These are phyloP conservation scores for Platerodrilus igneus DNA, from an alignment of 2,888 invertebrate genomes.

Conservation along the genomic window DNA sequence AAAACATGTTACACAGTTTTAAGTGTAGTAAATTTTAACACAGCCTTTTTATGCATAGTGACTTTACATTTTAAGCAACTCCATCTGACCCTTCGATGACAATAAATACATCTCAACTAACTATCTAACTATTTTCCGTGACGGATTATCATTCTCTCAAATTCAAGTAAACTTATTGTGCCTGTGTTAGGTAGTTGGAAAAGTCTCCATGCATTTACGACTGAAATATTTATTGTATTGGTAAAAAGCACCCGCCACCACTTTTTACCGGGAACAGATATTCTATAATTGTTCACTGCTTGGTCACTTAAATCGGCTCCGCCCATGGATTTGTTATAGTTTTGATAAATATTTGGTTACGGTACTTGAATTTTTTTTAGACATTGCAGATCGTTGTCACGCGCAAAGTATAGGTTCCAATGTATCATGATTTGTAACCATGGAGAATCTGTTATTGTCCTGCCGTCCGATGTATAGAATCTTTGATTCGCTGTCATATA, in stretches of 20 bases:
- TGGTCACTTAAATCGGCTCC: slow-evolving; percentile 17
- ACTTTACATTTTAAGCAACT: no score
- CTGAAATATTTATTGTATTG: slow-evolving; percentile 14
- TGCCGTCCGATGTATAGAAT: slow-evolving; percentile 26
- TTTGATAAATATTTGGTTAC: slow-evolving; percentile 12
- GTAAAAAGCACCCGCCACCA: slow-evolving; percentile 17
- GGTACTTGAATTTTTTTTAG: slow-evolving; percentile 15
- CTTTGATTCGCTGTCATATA: slow-evolving; percentile 16
- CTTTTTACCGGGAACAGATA: slow-evolving; percentile 13
- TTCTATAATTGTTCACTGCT: slow-evolving; percentile 12
- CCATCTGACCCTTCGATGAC: no score
- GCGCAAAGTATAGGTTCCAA: slow-evolving; percentile 14
- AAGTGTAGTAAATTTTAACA: no score
- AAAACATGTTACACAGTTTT: no score
- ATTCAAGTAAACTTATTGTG: no score
- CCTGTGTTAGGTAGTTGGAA: no score
- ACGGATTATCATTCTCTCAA: no score
- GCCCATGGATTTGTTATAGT: slow-evolving; percentile 17
- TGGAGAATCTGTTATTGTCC: slow-evolving; percentile 26
- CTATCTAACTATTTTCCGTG: no score
- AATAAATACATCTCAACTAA: no score
- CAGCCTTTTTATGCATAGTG: no score
- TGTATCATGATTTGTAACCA: slow-evolving; percentile 22
- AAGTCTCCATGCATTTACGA: slow-evolving; percentile 12
- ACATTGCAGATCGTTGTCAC: slow-evolving; percentile 11